These are phyloP conservation scores for Antheraea yamamai DNA, from an alignment of 2,888 invertebrate species.

Conservation along the genomic window DNA sequence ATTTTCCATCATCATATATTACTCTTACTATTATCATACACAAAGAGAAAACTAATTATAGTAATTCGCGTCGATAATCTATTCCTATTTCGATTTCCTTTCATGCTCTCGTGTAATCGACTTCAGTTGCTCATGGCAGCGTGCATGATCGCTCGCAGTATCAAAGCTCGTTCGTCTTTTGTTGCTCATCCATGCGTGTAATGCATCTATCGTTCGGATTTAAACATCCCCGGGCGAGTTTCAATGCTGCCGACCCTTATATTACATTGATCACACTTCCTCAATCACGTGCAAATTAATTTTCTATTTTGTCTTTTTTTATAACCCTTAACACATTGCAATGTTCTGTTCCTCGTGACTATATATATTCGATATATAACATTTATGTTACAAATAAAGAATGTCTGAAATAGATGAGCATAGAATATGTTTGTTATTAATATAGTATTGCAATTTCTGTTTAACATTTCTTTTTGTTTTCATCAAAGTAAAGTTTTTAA, in stretches of 20 bases:
- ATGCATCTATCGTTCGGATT: neutral
- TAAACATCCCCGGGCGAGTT: neutral
- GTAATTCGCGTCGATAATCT: neutral
- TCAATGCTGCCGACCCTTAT: neutral
- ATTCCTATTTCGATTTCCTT: neutral
- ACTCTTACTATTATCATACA: slow-evolving; percentile 28
- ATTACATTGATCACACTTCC: neutral
- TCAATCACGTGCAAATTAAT: neutral
- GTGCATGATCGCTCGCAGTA: slow-evolving; percentile 22
- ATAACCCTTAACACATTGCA: neutral
- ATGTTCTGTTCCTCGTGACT: neutral
- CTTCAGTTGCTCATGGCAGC: slow-evolving; percentile 10
- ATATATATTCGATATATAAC: too few species aligned
- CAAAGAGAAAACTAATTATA: slow-evolving; percentile 31
- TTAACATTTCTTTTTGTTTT: too few species aligned
- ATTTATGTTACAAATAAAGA: too few species aligned
- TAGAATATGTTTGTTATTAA: too few species aligned
- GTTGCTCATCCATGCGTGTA: neutral
- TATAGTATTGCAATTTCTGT: too few species aligned
- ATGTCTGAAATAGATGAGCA: too few species aligned
- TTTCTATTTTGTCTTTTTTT: neutral
- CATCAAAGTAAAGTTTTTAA: too few species aligned
- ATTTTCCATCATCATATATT: too few species aligned
- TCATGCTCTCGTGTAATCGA: neutral
- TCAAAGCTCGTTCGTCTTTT: slow-evolving; percentile 9